Percentiles rank a stretch among this genome's conserved stretches.
These are phyloP conservation scores for Falco columbarius DNA, from an alignment of 2,797 vertebrate genomes.

Conservation along the genomic window DNA sequence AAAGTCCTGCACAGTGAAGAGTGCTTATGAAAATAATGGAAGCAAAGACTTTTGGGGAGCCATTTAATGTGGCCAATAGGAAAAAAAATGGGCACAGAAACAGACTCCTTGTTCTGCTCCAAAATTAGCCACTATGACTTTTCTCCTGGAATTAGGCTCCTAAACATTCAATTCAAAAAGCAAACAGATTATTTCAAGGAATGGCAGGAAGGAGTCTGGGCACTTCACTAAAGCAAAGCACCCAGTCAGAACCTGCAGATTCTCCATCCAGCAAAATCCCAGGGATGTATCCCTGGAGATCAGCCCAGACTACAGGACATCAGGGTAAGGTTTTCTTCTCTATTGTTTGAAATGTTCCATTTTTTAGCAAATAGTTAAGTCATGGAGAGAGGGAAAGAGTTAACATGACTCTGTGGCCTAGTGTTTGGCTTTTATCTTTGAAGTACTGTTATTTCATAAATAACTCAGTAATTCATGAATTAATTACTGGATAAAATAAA, in stretches of 20 bases:
- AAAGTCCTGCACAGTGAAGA: background rate
- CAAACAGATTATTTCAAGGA: background rate
- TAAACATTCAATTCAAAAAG: background rate
- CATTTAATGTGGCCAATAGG: background rate
- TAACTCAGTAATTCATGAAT: background rate
- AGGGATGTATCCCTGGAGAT: background rate
- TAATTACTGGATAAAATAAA: conserved; percentile 33
- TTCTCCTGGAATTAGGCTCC: background rate
- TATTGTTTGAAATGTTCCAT: background rate
- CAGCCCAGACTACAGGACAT: background rate
- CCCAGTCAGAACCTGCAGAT: background rate
- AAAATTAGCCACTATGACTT: background rate
- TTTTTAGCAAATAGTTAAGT: background rate
- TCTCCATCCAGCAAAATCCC: background rate
- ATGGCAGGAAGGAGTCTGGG: background rate
- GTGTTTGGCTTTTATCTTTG: background rate
- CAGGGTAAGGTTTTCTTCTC: background rate
- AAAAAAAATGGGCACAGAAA: background rate
- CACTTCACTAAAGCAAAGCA: background rate
- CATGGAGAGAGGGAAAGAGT: background rate
- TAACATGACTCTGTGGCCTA: background rate
- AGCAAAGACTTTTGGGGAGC: background rate
- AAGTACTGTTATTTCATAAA: background rate
- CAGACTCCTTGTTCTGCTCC: background rate
- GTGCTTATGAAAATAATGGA: background rate